Conservation (phyloP, 2,888 invertebrate species). For the Caenorhabditis wallacei region DNA sequence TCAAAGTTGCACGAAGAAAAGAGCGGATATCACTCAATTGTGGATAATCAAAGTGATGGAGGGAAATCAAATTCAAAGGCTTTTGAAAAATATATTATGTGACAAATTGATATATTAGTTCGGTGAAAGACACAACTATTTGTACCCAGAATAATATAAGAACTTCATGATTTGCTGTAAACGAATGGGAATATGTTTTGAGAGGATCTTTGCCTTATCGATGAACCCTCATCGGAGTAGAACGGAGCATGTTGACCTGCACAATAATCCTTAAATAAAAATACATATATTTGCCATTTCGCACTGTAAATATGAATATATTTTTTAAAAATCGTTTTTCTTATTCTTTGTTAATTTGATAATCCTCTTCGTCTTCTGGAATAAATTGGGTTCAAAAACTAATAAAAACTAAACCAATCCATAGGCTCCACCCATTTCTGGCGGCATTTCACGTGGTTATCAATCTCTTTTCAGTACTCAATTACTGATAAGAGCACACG, state of each 20-base stretch:
- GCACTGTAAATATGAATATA: no score
- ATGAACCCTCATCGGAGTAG: no score
- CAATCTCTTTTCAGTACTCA: conserved; percentile 46
- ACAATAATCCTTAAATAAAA: no score
- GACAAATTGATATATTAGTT: background rate
- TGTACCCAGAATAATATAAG: no score
- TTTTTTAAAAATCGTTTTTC: no score
- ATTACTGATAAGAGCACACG: conserved; percentile 29
- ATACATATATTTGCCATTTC: no score
- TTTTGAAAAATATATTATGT: conserved; percentile 4
- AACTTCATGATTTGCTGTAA: no score
- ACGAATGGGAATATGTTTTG: no score
- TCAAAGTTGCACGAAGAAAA: conserved; percentile 32
- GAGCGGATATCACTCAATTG: conserved; percentile 36
- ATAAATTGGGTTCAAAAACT: conserved; percentile 32
- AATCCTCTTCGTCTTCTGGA: background rate
- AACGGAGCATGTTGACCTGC: no score
- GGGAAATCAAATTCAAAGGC: background rate
- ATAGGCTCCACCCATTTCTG: conserved; percentile 37
- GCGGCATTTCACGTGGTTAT: conserved; percentile 53
- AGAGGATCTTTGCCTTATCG: no score
- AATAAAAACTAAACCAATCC: conserved; percentile 1
- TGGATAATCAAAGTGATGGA: conserved; percentile 15
- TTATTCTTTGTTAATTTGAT: background rate
- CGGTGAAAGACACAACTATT: no score